These are phyloP conservation scores for Otolemur garnettii DNA, from an alignment of 2,113 vertebrate species.

Conservation along the genomic window DNA sequence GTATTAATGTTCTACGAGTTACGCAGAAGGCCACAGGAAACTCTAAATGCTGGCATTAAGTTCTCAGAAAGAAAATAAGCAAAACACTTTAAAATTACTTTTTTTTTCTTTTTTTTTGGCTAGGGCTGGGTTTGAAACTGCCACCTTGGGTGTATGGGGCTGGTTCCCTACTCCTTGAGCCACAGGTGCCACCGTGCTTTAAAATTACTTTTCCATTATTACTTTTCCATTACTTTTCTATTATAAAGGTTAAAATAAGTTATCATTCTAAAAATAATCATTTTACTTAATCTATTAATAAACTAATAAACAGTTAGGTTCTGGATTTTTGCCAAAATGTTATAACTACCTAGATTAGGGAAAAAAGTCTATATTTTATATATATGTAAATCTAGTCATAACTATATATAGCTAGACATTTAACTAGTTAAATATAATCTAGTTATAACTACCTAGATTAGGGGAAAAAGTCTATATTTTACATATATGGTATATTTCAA, in stretches of 20 bases:
- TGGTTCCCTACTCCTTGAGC: too few species aligned
- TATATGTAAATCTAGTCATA: too few species aligned
- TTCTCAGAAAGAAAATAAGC: conserved; percentile 48
- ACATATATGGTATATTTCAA: background rate
- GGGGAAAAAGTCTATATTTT: background rate
- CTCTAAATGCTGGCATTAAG: background rate
- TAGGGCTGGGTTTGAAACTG: too few species aligned
- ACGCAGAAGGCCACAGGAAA: background rate
- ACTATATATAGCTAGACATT: too few species aligned
- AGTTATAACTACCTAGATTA: background rate
- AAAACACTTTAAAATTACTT: background rate
- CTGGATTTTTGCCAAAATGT: conserved; percentile 24
- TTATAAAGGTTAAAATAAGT: conserved; percentile 14
- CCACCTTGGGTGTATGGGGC: too few species aligned
- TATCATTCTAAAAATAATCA: conserved; percentile 6
- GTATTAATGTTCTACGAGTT: background rate
- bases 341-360: background rate
- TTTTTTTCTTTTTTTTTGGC: too few species aligned
- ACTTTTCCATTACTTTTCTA: background rate
- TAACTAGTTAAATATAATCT: too few species aligned
- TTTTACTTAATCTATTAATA: conserved; percentile 12
- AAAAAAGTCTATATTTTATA: background rate
- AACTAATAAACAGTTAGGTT: background rate
- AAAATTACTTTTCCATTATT: conserved; percentile 21
- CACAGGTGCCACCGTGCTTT: background rate